Evolutionary conservation across 2,888 invertebrate genomes (phyloP).

Genomic region (Ophion ellenae): DNA sequence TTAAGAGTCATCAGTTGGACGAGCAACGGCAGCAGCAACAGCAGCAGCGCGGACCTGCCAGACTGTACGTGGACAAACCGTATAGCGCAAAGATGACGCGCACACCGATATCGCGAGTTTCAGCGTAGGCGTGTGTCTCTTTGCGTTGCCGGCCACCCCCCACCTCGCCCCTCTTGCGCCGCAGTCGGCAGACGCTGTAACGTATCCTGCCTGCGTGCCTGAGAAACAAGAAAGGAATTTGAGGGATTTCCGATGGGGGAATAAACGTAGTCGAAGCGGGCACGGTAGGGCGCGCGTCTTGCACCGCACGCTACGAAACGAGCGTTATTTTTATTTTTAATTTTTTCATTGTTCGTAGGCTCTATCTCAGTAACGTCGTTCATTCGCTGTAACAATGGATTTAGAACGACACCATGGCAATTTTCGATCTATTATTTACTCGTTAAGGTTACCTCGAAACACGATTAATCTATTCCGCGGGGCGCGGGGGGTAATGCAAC

Average conservation of each 20-base stretch:
- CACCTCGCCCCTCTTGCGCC: no score
- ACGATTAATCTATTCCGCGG: not conserved
- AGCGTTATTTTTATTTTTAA: no score
- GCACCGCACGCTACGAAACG: not conserved
- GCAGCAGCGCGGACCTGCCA: not conserved
- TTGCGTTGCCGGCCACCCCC: not conserved
- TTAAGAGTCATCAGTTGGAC: not conserved
- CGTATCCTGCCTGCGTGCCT: constrained; percentile 6
- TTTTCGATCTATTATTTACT: no score
- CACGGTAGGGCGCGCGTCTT: not conserved
- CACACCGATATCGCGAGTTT: not conserved
- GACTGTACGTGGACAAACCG: not conserved
- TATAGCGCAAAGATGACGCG: not conserved
- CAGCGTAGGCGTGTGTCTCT: not conserved
- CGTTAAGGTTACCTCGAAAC: not conserved
- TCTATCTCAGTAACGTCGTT: no score
- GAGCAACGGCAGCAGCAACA: not conserved
- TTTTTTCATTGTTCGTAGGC: no score
- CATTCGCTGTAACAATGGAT: no score
- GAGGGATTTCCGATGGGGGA: constrained; percentile 61
- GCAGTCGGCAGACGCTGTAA: not conserved
- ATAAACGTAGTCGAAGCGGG: constrained; percentile 15
- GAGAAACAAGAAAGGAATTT: constrained; percentile 66
- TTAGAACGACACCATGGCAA: no score
- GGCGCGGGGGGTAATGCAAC: not conserved